Evolutionary conservation across 1,140 invertebrate genomes (phyloP).

Genomic region (Macrotrachela quadricornifera): DNA sequence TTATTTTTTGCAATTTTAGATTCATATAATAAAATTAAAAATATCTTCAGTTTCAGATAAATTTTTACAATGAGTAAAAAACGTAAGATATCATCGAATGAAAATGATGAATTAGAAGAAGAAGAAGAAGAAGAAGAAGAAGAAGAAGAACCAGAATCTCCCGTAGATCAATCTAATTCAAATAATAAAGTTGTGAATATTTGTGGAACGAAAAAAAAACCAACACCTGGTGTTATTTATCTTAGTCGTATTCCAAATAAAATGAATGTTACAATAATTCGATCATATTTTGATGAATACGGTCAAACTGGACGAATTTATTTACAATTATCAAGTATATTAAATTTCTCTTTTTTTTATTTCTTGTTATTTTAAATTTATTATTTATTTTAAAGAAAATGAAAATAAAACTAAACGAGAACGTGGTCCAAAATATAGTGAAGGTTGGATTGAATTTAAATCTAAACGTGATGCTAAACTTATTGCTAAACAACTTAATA

Average conservation of each 20-base stretch:
- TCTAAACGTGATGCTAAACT: background rate
- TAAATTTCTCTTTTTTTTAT: background rate
- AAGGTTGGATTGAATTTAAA: slow-evolving; percentile 10
- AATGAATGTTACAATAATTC: slow-evolving; percentile 7
- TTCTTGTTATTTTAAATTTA: background rate
- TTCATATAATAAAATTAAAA: too few relatives aligned
- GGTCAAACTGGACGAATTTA: slow-evolving; percentile 4
- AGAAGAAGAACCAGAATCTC: too few relatives aligned
- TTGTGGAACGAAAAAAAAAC: background rate
- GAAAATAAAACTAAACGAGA: slow-evolving; percentile 1
- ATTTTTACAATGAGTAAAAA: too few relatives aligned
- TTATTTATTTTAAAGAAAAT: background rate
- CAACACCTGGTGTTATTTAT: slow-evolving; percentile 3
- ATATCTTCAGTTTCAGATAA: too few relatives aligned
- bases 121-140: too few relatives aligned
- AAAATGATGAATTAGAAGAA: too few relatives aligned
- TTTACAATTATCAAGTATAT: slow-evolving; percentile 1
- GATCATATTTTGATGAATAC: slow-evolving; percentile 4
- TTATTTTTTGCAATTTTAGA: too few relatives aligned
- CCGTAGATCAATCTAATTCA: too few relatives aligned
- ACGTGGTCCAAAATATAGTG: background rate
- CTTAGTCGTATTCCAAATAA: slow-evolving; percentile 4
- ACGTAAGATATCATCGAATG: too few relatives aligned
- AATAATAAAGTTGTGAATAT: too few relatives aligned
- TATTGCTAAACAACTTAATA: slow-evolving; percentile 2